Conservation (phyloP, 2,113 vertebrate species). For the Microtus ochrogaster region DNA sequence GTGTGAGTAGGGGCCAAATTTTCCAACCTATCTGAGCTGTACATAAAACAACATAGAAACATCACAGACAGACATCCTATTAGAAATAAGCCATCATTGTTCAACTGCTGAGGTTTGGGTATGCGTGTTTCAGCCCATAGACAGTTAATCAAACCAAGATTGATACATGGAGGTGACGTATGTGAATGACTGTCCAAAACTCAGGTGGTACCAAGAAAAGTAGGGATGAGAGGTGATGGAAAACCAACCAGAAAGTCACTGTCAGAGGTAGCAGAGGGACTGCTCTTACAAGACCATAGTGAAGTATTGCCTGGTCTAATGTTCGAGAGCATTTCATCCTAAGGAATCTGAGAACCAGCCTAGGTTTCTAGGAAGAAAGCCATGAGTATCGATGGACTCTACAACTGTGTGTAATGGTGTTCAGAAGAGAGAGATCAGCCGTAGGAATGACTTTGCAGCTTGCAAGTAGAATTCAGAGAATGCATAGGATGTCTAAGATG, state of each 20-base stretch:
- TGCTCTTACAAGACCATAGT: neutral
- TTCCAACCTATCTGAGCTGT: neutral
- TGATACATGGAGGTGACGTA: neutral
- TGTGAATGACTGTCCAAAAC: neutral
- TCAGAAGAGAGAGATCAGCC: neutral
- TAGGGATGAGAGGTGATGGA: neutral
- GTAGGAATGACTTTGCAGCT: neutral
- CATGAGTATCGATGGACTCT: neutral
- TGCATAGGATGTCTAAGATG: neutral
- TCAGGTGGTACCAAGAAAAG: neutral
- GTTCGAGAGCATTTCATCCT: neutral
- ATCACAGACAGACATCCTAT: neutral
- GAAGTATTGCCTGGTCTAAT: neutral
- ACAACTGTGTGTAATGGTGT: neutral
- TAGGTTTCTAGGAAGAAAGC: conserved; percentile 14
- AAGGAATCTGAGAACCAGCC: conserved; percentile 23
- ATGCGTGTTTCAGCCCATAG: neutral
- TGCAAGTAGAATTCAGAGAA: conserved; percentile 5
- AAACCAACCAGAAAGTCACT: neutral
- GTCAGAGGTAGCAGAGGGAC: neutral
- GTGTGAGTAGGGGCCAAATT: neutral
- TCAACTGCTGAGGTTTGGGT: neutral
- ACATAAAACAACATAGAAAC: neutral
- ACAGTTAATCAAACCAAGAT: neutral
- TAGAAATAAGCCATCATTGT: neutral